Evolutionary conservation across 2,113 vertebrate species (phyloP).

Genomic region (Clarias macrocephalus): DNA sequence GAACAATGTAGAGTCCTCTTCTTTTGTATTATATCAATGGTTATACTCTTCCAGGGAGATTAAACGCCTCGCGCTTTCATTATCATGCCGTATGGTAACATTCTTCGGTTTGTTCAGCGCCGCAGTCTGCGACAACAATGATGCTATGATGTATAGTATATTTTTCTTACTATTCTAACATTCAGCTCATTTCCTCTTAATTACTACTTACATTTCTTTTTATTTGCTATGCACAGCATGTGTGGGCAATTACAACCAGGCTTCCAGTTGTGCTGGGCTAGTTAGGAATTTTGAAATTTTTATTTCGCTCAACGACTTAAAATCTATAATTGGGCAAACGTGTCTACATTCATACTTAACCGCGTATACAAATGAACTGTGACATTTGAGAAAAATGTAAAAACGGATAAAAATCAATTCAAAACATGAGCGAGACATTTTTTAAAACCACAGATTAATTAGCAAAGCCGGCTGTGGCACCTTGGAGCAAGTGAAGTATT

Average conservation of each 20-base stretch:
- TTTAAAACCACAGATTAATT: conserved; percentile 29
- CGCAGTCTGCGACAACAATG: conserved; percentile 65
- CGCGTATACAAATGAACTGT: not conserved
- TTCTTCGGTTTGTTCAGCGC: conserved; percentile 56
- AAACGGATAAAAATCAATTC: not conserved
- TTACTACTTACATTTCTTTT: conserved; percentile 37
- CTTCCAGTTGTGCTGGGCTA: conserved; percentile 2
- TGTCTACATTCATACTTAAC: not conserved
- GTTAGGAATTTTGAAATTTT: conserved; percentile 16
- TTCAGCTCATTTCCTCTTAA: conserved; percentile 18
- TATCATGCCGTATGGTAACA: conserved; percentile 44
- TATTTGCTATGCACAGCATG: conserved; percentile 57
- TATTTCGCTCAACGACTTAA: conserved; percentile 2
- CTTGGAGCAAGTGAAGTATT: conserved; percentile 35
- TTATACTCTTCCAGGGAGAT: conserved; percentile 23
- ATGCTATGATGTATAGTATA: conserved; percentile 61
- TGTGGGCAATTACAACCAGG: conserved; percentile 67
- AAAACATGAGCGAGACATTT: not conserved
- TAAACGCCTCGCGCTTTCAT: conserved; percentile 22
- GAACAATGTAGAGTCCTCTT: conserved; percentile 22
- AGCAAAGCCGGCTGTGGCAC: conserved; percentile 21
- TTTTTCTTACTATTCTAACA: conserved; percentile 61
- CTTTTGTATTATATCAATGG: conserved; percentile 22
- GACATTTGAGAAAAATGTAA: not conserved
- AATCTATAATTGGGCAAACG: conserved; percentile 10